phyloP scores from a whole-genome alignment of 1,140 invertebrate species.

The Oedothorax gibbosus region DNA sequence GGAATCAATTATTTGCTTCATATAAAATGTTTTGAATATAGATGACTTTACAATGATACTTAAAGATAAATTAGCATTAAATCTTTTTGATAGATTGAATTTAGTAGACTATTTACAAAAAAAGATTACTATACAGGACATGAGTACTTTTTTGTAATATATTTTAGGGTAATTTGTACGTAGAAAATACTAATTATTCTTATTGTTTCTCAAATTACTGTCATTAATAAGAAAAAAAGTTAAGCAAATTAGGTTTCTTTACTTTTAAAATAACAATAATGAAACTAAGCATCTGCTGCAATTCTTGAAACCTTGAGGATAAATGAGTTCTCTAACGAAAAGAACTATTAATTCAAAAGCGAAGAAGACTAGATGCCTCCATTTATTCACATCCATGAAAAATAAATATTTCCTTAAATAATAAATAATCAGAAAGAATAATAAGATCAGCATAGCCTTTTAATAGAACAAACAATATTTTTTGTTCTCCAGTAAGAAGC shows the following conservation, averaged over 20 bases:
- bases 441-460: constrained; percentile 25
- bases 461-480: constrained; percentile 40
- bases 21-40: too few species aligned
- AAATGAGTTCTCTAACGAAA: constrained; percentile 12
- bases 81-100: too few species aligned
- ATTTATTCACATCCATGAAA: not conserved
- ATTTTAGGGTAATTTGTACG: too few species aligned
- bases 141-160: too few species aligned
- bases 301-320: constrained; percentile 12
- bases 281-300: constrained; percentile 27
- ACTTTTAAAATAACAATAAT: constrained; percentile 6
- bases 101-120: too few species aligned
- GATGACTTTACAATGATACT: too few species aligned
- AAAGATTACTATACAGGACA: too few species aligned
- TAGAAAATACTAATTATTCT: too few species aligned
- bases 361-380: not conserved
- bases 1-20: too few species aligned
- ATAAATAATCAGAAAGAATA: constrained; percentile 12
- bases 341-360: constrained; percentile 29
- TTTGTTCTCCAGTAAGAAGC: not conserved
- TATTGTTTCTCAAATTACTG: not conserved
- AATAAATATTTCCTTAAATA: not conserved
- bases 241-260: constrained; percentile 30
- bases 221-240: constrained; percentile 30
- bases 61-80: too few species aligned